Conservation (phyloP, 2,113 vertebrate species). For the Lepisosteus oculatus region DNA sequence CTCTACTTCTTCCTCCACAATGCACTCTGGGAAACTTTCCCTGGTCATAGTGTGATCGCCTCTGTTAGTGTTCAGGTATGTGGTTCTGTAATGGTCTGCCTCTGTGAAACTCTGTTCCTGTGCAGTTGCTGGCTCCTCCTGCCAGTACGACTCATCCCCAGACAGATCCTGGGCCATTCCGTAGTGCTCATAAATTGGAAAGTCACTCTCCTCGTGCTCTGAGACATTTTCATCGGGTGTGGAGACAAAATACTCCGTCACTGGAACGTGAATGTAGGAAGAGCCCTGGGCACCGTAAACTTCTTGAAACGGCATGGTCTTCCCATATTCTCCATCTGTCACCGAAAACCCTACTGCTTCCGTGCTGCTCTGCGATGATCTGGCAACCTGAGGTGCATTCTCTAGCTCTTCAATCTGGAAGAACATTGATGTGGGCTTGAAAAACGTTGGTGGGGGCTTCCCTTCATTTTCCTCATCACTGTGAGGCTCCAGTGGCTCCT, state of each 20-base stretch:
- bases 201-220: conserved; percentile 60
- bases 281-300: conserved; percentile 44
- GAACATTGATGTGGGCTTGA: conserved; percentile 62
- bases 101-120: conserved; percentile 44
- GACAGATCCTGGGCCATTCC: conserved; percentile 65
- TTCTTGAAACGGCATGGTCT: conserved; percentile 50
- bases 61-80: conserved; percentile 30
- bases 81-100: conserved; percentile 36
- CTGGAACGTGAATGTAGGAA: conserved; percentile 59
- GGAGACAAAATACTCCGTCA: conserved; percentile 87
- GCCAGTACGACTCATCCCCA: conserved; percentile 62
- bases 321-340: conserved; percentile 26
- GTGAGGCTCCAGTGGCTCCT: conserved; percentile 70
- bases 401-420: conserved; percentile 86
- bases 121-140: conserved; percentile 45
- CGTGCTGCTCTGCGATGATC: conserved; percentile 31
- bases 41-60: conserved; percentile 34
- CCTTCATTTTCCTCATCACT: conserved; percentile 56
- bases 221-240: conserved; percentile 82
- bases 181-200: conserved; percentile 79
- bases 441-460: conserved; percentile 33
- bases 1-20: conserved; percentile 88
- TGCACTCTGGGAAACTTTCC: conserved; percentile 58
- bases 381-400: conserved; percentile 50
- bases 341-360: conserved; percentile 28